These are phyloP conservation scores for Sylvicola fuscatus DNA, from an alignment of 2,888 invertebrate genomes.

Conservation along the genomic window DNA sequence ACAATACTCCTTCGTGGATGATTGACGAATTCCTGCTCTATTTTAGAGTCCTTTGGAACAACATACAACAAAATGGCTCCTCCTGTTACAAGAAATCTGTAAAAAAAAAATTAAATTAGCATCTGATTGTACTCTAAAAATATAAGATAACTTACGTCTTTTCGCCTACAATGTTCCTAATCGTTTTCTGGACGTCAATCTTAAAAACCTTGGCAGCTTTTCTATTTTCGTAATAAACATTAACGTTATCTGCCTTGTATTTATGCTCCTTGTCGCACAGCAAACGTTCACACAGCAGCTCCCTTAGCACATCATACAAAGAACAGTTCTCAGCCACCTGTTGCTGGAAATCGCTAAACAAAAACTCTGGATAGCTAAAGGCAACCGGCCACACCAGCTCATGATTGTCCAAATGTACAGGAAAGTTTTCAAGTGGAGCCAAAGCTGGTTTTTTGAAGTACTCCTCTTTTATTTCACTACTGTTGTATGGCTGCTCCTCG, in stretches of 20 bases:
- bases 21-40: too few species aligned
- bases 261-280: conserved; percentile 48
- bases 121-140: too few species aligned
- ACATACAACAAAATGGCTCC: too few species aligned
- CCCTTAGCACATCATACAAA: conserved; percentile 35
- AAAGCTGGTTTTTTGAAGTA: conserved; percentile 40
- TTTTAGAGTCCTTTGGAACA: too few species aligned
- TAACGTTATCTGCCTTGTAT: conserved; percentile 37
- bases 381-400: conserved; percentile 70
- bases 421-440: conserved; percentile 38
- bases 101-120: too few species aligned
- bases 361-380: conserved; percentile 73
- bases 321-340: conserved; percentile 49
- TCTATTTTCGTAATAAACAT: conserved; percentile 54
- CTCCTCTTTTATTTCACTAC: conserved; percentile 15
- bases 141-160: too few species aligned
- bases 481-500: conserved; percentile 26
- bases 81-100: too few species aligned
- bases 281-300: conserved; percentile 45
- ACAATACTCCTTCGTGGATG: too few species aligned
- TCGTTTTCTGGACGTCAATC: conserved; percentile 31
- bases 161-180: conserved; percentile 42
- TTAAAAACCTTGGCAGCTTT: conserved; percentile 35
- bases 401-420: conserved; percentile 36
- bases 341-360: conserved; percentile 71